These are phyloP conservation scores for Sanderia malayensis DNA, from an alignment of 30 jellyfish, hydroid and myxozoan genomes.

Conservation along the genomic window DNA sequence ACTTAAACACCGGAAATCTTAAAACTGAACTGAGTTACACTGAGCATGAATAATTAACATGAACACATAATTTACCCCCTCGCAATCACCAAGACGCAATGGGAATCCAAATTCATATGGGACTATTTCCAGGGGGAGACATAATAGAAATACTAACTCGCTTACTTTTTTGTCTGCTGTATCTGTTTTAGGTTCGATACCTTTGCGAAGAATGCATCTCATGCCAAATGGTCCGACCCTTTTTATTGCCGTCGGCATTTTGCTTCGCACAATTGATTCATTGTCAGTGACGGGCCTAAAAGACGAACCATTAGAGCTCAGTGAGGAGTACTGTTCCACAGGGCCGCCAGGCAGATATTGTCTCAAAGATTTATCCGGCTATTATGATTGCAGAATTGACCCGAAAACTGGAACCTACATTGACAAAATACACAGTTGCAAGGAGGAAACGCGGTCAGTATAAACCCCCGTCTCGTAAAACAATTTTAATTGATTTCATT, in stretches of 20 bases:
- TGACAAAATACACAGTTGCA: conserved; percentile 37
- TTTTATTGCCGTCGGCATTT: background rate
- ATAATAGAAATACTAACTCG: too few relatives aligned
- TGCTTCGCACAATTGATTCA: background rate
- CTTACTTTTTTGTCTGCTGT: too few relatives aligned
- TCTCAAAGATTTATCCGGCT: conserved; percentile 48
- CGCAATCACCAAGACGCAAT: too few relatives aligned
- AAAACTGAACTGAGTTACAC: too few relatives aligned
- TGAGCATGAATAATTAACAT: too few relatives aligned
- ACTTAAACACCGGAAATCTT: too few relatives aligned
- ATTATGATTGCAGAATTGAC: conserved; percentile 49
- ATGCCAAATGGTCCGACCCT: background rate
- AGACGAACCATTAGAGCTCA: conserved; percentile 17
- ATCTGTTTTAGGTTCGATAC: background rate
- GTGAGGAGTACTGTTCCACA: conserved; percentile 53
- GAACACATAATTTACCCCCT: too few relatives aligned
- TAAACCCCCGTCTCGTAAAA: background rate
- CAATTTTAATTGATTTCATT: background rate
- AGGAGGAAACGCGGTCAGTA: conserved; percentile 41
- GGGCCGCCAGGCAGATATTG: conserved; percentile 69
- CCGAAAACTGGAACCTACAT: conserved; percentile 56
- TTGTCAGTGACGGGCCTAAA: background rate
- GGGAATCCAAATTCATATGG: too few relatives aligned
- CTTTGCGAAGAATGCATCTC: background rate
- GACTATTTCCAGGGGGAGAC: too few relatives aligned